Base-by-base conservation (phyloP, 2,888 invertebrate genomes). In the Cyrtodaria siliqua region DNA sequence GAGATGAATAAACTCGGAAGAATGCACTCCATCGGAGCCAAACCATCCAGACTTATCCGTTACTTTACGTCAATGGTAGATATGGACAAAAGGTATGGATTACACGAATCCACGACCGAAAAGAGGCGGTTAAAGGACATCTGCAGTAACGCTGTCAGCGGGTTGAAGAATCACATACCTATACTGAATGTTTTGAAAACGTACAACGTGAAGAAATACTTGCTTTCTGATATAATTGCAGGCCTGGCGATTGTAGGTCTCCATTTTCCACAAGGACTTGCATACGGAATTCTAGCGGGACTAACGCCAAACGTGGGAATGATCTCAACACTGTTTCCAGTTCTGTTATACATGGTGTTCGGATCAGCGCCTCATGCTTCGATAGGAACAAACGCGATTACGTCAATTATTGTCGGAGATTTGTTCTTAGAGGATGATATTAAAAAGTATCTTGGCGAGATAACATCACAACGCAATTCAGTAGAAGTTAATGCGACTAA, bases 261-360 rank as follows among this genome's bases (percentile, higher is more conserved):
- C 20, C 88, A 90, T 57, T 84, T 90, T 23, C 88, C 90, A 12
- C 90, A 88, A 71, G 86, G 89, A 27, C 73, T 89, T 33, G 88
- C 87, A 2, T 87, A 86, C 49, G 87, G 83, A 1, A 52, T 87
- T 2, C 81, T 88, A 16, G 85, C 88, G 9, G 80, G 79, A 6
- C 70, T 89, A 18, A 78, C 75, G 1, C 86, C 87, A 2, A 77
- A 83, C 8, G 52, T 81, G 33, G 89, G 89, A 1, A 81, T 89
- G 70, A 87, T 88, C 61, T 79, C 85, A 0, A 82, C 87, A 2
- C 74, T 89, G 69, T 87, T 86, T 61, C 85, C 87, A 9, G 79
- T 87, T 18, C 63, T 86, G 33, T 59, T 87, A 23, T 89, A 88
- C 70, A 71, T 86, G 64, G 26, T 89, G 16, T 89, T 88, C 62